phyloP scores from a whole-genome alignment of 2,797 vertebrate species.

The Oophaga sylvatica region DNA sequence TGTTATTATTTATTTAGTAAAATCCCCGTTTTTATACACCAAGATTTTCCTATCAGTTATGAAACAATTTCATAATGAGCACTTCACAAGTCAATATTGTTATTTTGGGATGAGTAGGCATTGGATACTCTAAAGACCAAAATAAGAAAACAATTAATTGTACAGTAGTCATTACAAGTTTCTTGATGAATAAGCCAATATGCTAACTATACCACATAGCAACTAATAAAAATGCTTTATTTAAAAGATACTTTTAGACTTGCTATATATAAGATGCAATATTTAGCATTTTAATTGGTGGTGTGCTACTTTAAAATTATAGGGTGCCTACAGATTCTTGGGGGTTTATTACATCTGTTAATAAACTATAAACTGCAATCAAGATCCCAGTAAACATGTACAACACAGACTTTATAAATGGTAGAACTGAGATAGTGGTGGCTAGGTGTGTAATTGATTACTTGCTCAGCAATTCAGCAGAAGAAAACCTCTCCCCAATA shows the following conservation, averaged over 20 bases:
- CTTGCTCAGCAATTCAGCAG: no score
- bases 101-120: not conserved
- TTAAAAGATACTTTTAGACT: no score
- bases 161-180: not conserved
- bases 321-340: no score
- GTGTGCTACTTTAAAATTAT: no score
- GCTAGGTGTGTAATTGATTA: no score
- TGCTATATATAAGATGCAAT: not conserved
- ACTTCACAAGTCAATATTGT: not conserved
- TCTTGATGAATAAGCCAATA: not conserved
- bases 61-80: not conserved
- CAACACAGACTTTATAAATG: no score
- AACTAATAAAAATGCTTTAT: not conserved
- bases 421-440: no score
- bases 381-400: no score
- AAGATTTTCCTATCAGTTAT: not conserved
- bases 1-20: constrained; percentile 20
- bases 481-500: no score
- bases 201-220: not conserved
- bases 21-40: not conserved
- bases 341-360: no score
- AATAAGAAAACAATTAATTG: not conserved
- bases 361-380: no score
- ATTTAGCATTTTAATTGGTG: not conserved
- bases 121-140: not conserved